These are phyloP conservation scores for Micromys minutus DNA, from an alignment of 2,113 vertebrate genomes.

Conservation along the genomic window DNA sequence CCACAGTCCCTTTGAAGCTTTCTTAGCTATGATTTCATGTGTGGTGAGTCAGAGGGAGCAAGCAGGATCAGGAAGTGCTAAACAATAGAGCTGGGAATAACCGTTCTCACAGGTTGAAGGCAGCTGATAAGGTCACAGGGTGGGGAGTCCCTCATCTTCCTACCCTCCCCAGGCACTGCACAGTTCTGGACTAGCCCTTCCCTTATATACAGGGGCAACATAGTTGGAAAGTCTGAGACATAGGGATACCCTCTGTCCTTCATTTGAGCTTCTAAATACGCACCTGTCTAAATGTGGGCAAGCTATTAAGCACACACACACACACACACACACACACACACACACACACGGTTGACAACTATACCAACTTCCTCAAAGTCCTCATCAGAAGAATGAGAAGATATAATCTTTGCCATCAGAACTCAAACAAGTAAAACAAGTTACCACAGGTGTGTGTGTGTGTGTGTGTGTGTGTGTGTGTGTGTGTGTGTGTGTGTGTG, in stretches of 20 bases:
- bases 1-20: constrained; percentile 63
- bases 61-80: constrained; percentile 69
- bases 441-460: background rate
- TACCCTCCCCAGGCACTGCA: background rate
- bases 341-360: background rate
- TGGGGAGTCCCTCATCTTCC: constrained; percentile 12
- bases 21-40: constrained; percentile 76
- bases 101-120: constrained; percentile 66
- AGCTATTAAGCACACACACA: background rate
- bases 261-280: background rate
- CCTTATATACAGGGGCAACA: background rate
- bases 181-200: background rate
- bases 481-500: background rate
- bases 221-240: background rate
- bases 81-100: constrained; percentile 77
- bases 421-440: background rate
- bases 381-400: background rate
- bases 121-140: constrained; percentile 71
- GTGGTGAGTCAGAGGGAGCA: constrained; percentile 70
- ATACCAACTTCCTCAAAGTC: background rate
- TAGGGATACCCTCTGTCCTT: background rate
- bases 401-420: background rate
- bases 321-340: background rate
- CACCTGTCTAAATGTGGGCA: background rate
- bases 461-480: background rate